Conservation (phyloP, 1,140 invertebrate genomes). For the Drosophila miranda region DNA sequence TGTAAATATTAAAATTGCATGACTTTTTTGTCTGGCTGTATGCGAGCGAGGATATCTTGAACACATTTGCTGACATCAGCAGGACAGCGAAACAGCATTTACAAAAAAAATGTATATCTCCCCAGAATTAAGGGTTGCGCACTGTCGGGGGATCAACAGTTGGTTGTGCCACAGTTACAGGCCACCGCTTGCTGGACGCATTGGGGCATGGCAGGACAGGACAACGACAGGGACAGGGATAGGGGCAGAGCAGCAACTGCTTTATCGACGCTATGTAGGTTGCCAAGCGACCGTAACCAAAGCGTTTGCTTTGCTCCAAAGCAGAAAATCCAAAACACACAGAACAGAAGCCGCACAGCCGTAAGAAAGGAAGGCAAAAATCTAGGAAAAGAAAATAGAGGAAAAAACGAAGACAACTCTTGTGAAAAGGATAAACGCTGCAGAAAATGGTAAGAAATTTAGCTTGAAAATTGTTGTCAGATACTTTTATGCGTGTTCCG, state of each 20-base stretch:
- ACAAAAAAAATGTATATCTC: slow-evolving; percentile 8
- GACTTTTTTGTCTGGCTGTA: too few species aligned
- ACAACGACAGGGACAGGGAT: too few species aligned
- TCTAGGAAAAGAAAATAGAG: slow-evolving; percentile 8
- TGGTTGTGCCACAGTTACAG: slow-evolving; percentile 9
- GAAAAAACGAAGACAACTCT: slow-evolving; percentile 9
- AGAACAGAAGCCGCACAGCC: slow-evolving; percentile 1
- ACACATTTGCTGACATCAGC: slow-evolving; percentile 14
- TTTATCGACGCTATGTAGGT: slow-evolving; percentile 69
- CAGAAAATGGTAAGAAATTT: slow-evolving; percentile 69
- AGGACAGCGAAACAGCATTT: neutral
- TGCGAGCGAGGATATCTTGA: too few species aligned
- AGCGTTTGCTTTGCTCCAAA: slow-evolving; percentile 19
- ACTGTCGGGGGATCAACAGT: slow-evolving; percentile 31
- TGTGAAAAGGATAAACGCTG: neutral
- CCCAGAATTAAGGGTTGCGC: slow-evolving; percentile 30
- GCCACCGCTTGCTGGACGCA: slow-evolving; percentile 24
- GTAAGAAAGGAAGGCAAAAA: slow-evolving; percentile 14
- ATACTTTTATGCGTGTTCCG: slow-evolving; percentile 16
- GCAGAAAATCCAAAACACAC: slow-evolving; percentile 27
- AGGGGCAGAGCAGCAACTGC: slow-evolving; percentile 22
- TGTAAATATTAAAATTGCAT: neutral
- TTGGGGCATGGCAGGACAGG: slow-evolving; percentile 27
- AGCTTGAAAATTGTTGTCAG: slow-evolving; percentile 39
- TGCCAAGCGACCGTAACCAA: slow-evolving; percentile 77